These are phyloP conservation scores for Phrixothrix hirtus DNA, from an alignment of 2,888 invertebrate species.

Conservation along the genomic window DNA sequence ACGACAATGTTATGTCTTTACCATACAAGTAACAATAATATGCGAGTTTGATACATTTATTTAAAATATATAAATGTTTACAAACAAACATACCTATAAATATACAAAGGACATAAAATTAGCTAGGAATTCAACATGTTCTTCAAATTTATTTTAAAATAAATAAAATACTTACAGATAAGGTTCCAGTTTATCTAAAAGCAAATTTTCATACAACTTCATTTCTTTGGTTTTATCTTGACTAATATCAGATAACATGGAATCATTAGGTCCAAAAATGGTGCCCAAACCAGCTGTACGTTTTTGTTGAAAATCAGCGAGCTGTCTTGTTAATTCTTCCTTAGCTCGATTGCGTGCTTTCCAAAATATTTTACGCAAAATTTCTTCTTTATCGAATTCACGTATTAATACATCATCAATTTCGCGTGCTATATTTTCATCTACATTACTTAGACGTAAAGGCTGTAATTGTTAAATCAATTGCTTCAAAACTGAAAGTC, in stretches of 20 bases:
- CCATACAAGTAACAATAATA: too few species aligned
- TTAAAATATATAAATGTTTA: too few species aligned
- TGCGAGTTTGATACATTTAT: too few species aligned
- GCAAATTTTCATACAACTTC: slow-evolving; percentile 72
- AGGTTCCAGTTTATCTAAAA: slow-evolving; percentile 73
- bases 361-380: slow-evolving; percentile 84
- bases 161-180: slow-evolving; percentile 65
- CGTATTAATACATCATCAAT: slow-evolving; percentile 84
- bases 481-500: neutral
- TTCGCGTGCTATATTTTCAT: slow-evolving; percentile 86
- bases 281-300: slow-evolving; percentile 86
- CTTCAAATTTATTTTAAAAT: too few species aligned
- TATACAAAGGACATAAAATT: too few species aligned
- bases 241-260: slow-evolving; percentile 75
- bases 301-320: slow-evolving; percentile 82
- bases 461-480: slow-evolving; percentile 62
- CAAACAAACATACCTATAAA: too few species aligned
- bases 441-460: slow-evolving; percentile 75
- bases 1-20: too few species aligned
- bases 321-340: slow-evolving; percentile 77
- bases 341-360: slow-evolving; percentile 84
- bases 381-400: slow-evolving; percentile 88
- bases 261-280: slow-evolving; percentile 86
- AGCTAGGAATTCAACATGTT: too few species aligned
- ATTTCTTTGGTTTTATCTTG: slow-evolving; percentile 78